These are phyloP conservation scores for Porites rus DNA, from an alignment of 92 coral and sea anemone genomes.

Conservation along the genomic window DNA sequence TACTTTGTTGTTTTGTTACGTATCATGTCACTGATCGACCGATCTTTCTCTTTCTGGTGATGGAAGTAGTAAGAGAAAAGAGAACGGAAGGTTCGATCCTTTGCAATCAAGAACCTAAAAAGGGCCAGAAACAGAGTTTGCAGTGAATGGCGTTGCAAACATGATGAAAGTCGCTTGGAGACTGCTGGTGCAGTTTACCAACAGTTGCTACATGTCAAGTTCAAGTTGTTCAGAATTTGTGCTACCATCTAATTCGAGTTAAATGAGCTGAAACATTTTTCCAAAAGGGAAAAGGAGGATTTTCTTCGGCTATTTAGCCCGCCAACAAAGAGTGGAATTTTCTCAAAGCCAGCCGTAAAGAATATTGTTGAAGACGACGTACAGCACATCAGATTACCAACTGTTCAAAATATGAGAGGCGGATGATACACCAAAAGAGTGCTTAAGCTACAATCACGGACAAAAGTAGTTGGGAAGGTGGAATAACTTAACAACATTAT, in stretches of 20 bases:
- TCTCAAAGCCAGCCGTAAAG: conserved; percentile 29
- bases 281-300: background rate
- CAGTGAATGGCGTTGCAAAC: conserved; percentile 25
- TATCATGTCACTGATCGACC: too few species aligned
- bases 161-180: too few species aligned
- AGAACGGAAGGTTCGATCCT: conserved; percentile 16
- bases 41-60: background rate
- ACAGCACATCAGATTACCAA: conserved; percentile 8
- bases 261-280: background rate
- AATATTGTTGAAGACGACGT: background rate
- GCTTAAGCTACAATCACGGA: background rate
- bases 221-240: background rate
- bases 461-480: too few species aligned
- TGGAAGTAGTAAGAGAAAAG: conserved; percentile 28
- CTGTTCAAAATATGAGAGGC: conserved; percentile 37
- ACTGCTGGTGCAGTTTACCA: too few species aligned
- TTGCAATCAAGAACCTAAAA: conserved; percentile 18
- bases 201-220: too few species aligned
- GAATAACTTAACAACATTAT: too few species aligned
- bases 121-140: conserved; percentile 37
- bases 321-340: background rate
- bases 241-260: conserved; percentile 2
- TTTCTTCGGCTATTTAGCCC: conserved; percentile 10
- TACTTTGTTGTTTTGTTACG: too few species aligned
- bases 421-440: background rate